Evolutionary conservation across 2,113 vertebrate species (phyloP).

Genomic region (Ictalurus punctatus): DNA sequence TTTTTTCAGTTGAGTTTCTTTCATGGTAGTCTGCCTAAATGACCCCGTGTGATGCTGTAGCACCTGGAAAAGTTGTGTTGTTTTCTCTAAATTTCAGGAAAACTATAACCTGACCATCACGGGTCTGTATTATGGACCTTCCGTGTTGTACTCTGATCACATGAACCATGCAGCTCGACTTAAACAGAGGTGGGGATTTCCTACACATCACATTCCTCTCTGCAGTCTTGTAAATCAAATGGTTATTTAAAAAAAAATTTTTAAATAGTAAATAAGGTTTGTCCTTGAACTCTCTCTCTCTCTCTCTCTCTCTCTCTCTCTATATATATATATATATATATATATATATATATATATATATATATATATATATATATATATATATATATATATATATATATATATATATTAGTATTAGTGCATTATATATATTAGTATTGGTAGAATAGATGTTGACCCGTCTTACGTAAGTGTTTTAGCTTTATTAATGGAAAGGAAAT

Average conservation of each 20-base stretch:
- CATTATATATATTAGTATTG: no score
- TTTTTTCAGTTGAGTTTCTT: not conserved
- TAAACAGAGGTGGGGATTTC: conserved; percentile 61
- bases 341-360: not conserved
- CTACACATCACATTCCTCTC: not conserved
- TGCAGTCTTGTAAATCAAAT: not conserved
- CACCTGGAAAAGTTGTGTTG: not conserved
- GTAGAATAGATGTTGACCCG: not conserved
- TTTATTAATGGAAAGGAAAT: not conserved
- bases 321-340: not conserved
- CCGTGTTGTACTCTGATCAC: conserved; percentile 53
- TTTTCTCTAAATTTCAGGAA: conserved; percentile 55
- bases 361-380: no score
- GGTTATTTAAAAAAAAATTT: no score
- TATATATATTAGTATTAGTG: no score
- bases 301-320: no score
- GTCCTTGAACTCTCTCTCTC: not conserved
- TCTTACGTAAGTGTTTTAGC: not conserved
- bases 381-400: not conserved
- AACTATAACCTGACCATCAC: conserved; percentile 58
- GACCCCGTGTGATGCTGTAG: not conserved
- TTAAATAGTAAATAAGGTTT: not conserved
- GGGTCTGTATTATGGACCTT: conserved; percentile 58
- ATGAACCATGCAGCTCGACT: conserved; percentile 59
- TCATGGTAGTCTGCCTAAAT: not conserved